A percentile compares a stretch with the other conserved stretches of the same genome.
Conservation (phyloP, 2,113 vertebrate genomes). For the Cavia porcellus region DNA sequence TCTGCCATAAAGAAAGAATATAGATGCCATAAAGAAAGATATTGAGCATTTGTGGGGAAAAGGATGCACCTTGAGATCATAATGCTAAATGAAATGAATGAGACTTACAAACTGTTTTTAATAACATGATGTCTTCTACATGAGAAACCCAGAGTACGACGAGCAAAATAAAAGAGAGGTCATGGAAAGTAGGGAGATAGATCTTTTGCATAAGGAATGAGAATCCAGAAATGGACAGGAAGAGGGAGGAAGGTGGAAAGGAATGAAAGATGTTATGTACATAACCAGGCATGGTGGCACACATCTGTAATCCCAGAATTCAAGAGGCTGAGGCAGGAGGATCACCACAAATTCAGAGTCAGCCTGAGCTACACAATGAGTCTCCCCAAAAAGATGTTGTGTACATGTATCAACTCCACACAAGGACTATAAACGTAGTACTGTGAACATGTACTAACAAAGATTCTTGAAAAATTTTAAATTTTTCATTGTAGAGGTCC, state of each 20-base stretch:
- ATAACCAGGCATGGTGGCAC: not conserved
- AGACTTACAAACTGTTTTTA: not conserved
- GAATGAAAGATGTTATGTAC: not conserved
- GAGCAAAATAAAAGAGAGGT: not conserved
- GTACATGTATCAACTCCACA: too few species aligned
- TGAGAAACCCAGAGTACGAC: not conserved
- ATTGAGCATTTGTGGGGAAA: not conserved
- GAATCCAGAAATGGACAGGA: not conserved
- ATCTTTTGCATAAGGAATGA: not conserved
- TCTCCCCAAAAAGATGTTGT: too few species aligned
- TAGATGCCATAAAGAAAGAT: not conserved
- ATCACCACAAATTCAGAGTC: too few species aligned
- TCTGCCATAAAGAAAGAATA: not conserved
- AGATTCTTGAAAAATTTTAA: not conserved
- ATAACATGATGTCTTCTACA: not conserved
- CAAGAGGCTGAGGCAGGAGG: too few species aligned
- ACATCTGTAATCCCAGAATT: too few species aligned
- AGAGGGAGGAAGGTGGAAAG: not conserved
- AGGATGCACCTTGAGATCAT: not conserved
- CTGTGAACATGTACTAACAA: not conserved
- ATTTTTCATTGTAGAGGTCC: not conserved
- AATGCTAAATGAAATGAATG: not conserved
- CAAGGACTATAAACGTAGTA: not conserved
- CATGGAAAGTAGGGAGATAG: not conserved
- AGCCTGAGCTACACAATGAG: too few species aligned